Evolutionary conservation across 2,888 invertebrate genomes (phyloP), one percentile per base, ranked within the genome.

Genomic region (Philonicus albiceps): DNA sequence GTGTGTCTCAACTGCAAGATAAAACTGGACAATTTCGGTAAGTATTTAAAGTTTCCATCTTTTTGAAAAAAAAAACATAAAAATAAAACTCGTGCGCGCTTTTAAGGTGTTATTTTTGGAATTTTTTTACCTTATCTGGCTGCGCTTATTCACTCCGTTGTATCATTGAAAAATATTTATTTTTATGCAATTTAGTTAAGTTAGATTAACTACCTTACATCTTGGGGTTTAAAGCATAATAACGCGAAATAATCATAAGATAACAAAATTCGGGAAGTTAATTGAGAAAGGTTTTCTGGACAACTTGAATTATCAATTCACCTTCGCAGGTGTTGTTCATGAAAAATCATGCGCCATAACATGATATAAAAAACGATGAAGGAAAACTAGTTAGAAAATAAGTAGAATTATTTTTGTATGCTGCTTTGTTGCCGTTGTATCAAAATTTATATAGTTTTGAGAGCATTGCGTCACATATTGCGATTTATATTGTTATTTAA

Each of bases 11-110:
- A 89, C 92, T 96, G 86, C 93, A 94, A 64, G 95, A 96, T 89
- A 95, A 94, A 90, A 93, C 95, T 27, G 95, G 95, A 89, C 95
- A 94, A 86, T 96, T 96, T 92, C 94, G 95, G 96, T 95, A 90
- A 92, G 93, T 90, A 75, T 81, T 64, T 22, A 74, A 72, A 31
- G 27, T n/a, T 72, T 84, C 27, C 72, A 64, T 34, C 8, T 73
- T 34, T 84, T 72, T n/a, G 3, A 30, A 64, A 19, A 81, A 31
- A 31, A 16, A 40, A 19, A 43, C 16, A 27, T 85, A 85, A 75
- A 86, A 86, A 80, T 64, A 76, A 80, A 86, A 34, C 11, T 7
- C 72, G 76, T 83, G 76, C 27, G 13, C n/a, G 40, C 16, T 19
- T 30, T 37, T 80, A 49, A 43, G 22, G 49, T 80, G 22, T 19